A percentile compares a stretch with the other conserved stretches of the same genome.
These are phyloP conservation scores for Eupithecia abbreviata DNA, from an alignment of 2,888 invertebrate species.

Conservation along the genomic window DNA sequence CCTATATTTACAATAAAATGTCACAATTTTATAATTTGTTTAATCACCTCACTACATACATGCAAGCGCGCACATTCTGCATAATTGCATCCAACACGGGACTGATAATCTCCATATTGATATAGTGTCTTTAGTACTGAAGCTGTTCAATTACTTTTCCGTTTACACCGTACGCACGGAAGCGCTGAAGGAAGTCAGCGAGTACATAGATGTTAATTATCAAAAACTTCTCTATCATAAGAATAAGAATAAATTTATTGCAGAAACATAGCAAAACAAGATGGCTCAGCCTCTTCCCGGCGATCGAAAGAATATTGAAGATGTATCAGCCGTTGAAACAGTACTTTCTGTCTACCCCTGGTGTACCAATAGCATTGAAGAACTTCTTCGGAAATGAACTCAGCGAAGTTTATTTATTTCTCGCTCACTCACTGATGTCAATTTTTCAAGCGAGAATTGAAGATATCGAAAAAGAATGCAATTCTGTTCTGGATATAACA, in stretches of 20 bases:
- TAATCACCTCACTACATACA: too few relatives aligned
- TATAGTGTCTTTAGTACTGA: slow-evolving; percentile 39
- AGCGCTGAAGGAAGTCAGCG: slow-evolving; percentile 38
- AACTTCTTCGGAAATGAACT: slow-evolving; percentile 43
- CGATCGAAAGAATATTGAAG: slow-evolving; percentile 49
- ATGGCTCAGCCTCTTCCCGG: slow-evolving; percentile 48
- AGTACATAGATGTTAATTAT: slow-evolving; percentile 40
- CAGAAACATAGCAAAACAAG: slow-evolving; percentile 46
- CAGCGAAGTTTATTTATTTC: slow-evolving; percentile 29
- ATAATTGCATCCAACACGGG: slow-evolving; percentile 19
- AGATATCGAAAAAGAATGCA: neutral
- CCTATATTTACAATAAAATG: too few relatives aligned
- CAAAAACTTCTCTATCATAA: slow-evolving; percentile 45
- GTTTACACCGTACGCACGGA: slow-evolving; percentile 45
- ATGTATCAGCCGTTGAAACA: slow-evolving; percentile 46
- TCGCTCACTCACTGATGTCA: neutral
- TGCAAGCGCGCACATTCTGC: slow-evolving; percentile 10
- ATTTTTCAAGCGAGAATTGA: neutral
- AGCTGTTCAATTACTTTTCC: slow-evolving; percentile 44
- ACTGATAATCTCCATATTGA: slow-evolving; percentile 25
- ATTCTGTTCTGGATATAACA: neutral
- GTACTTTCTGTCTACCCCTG: slow-evolving; percentile 41
- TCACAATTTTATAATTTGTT: too few relatives aligned
- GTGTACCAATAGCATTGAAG: slow-evolving; percentile 23
- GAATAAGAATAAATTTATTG: too few relatives aligned